Base-by-base conservation (phyloP, 2,797 vertebrate genomes). In the Pipistrellus kuhlii region DNA sequence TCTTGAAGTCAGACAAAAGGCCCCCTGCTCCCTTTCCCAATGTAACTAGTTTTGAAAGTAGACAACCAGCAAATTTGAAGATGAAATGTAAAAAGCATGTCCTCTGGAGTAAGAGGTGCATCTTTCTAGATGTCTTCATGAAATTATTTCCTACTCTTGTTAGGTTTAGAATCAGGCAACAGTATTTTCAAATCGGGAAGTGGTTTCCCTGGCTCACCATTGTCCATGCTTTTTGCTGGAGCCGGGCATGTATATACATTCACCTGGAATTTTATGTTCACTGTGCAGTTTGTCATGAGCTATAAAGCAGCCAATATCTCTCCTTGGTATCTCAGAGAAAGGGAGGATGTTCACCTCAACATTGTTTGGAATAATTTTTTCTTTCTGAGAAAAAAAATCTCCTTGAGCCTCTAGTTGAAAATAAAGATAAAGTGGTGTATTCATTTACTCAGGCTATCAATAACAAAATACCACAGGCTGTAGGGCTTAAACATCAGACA, bases 51-150 rank as follows among this genome's bases (percentile, higher is more conserved):
- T 90, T 77, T 44, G 21, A 51, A 30, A 82, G 32, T 14, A 82
- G 91, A 80, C 66, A 84, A 84, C 30, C 21, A 23, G 46, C 68
- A 92, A 89, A 94, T 30, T 41, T 46, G 85, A 91, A 71, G 35
- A 71, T 72, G 80, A 95, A 93, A 95, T 35, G 66, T 71, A 95
- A 95, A 73, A 96, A 71, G 23, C 32, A 3, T 88, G 82, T 59
- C 35, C 89, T 18, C 25, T 77, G 32, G 21, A 25, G 23, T 35
- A 66, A 91, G 0, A 12, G 44, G 30, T 71, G 27, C 4, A 1
- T 83, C 78, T 95, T 93, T 87, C 88, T 90, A 94, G 90, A 85
- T 69, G 13, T 91, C 41, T 72, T 75, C 32, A 66, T 57, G 48
- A 93, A 94, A 71, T 71, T 69, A 84, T n/a, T 94, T 57, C 46